These are phyloP conservation scores for Heliocidaris tuberculata DNA, from an alignment of 35 echinoderm and acorn worm genomes.

Conservation along the genomic window DNA sequence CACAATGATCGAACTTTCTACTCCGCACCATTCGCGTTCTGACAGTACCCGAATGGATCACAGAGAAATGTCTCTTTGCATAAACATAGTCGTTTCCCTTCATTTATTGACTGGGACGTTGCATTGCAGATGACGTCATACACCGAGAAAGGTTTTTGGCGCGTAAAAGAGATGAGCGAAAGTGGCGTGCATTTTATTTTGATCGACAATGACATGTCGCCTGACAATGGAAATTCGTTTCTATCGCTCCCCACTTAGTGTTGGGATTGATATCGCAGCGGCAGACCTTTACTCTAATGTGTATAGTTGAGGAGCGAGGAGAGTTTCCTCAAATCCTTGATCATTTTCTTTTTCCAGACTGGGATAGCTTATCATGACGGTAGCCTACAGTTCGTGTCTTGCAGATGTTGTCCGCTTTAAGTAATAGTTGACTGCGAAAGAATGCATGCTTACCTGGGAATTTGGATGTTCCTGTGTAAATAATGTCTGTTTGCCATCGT, in stretches of 20 bases:
- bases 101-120: background rate
- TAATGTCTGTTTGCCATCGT: background rate
- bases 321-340: background rate
- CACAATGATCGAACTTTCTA: no score
- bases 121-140: conserved; percentile 1
- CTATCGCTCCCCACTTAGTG: conserved; percentile 30
- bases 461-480: background rate
- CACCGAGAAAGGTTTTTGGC: conserved; percentile 7
- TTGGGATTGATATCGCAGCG: conserved; percentile 10
- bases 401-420: background rate
- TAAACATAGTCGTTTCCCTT: conserved; percentile 2
- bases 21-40: background rate
- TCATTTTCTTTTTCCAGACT: background rate
- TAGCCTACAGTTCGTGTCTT: background rate
- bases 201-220: conserved; percentile 26
- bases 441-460: conserved; percentile 8
- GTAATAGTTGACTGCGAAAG: background rate
- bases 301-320: background rate
- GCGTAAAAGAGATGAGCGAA: conserved; percentile 23
- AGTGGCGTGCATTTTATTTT: conserved; percentile 40
- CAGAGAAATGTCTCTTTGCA: background rate
- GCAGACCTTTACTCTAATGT: background rate
- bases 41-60: background rate
- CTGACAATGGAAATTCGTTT: background rate
- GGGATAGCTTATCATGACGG: background rate